Base-by-base conservation (phyloP, 2,888 invertebrate genomes). In the Dicycla oo region DNA sequence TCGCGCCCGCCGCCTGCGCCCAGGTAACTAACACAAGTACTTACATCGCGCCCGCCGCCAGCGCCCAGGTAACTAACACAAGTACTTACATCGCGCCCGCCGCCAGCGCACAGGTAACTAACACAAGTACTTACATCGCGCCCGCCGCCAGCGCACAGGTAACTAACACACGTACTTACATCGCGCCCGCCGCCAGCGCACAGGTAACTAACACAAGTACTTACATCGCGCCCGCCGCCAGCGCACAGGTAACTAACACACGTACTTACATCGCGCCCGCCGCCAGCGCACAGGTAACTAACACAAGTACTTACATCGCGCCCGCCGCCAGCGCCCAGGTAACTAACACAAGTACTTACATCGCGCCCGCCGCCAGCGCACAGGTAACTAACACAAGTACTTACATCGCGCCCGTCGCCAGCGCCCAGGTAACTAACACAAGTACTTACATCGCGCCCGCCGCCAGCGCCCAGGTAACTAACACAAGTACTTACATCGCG, bases 241-340 rank as follows among this genome's bases (percentile, higher is more conserved):
- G 92, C 71, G 96, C 96, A 76, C 96, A 96, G 93, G 96, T 96
- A 82, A 57, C 30, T 20, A 40, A 3, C 15, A 13, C 43, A 18
- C n/a, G n/a, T n/a, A n/a, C n/a, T n/a, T n/a, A n/a, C n/a, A 96
- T 96, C 82, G 96, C 96, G 0, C 96, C 96, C 69, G 96, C 96
- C 47, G 93, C 90, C 84, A 93, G 92, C 71, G 96, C 96, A 76
- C 96, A 96, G 93, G 96, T 96, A 82, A 57, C 30, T 20, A 40
- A 3, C 15, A 13, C 43, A 18, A 23, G n/a, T n/a, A n/a, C n/a
- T n/a, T n/a, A n/a, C n/a, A 96, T 96, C 82, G 96, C 96, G 0
- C 96, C 96, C 69, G 96, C 96, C 47, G 93, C 90, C 84, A 93
- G 92, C 71, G 96, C 96, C 75, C 96, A 96, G 93, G 96, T 96